Percentiles rank a stretch among this genome's conserved stretches.
These are phyloP conservation scores for Carduelis carduelis DNA, from an alignment of 2,797 vertebrate species.

Conservation along the genomic window DNA sequence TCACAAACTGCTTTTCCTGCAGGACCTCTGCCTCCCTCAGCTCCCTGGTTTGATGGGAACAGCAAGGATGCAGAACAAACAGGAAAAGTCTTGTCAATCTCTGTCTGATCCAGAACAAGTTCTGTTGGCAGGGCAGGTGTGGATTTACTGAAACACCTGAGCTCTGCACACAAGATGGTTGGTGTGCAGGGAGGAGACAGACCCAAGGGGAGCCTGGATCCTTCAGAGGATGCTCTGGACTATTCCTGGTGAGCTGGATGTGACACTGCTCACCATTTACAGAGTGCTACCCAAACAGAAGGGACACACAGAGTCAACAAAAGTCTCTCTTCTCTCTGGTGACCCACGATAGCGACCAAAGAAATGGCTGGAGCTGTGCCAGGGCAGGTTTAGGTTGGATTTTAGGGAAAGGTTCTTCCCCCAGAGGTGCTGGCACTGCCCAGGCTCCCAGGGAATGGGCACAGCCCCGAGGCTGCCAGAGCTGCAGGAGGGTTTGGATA, in stretches of 20 bases:
- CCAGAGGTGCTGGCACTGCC: neutral
- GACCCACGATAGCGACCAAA: rapidly evolving
- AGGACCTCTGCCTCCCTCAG: slow-evolving; percentile 31
- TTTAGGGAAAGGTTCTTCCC: rapidly evolving
- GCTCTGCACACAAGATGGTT: neutral
- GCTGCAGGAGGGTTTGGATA: neutral
- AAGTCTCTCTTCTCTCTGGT: neutral
- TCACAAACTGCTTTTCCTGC: slow-evolving; percentile 24
- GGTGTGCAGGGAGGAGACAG: neutral
- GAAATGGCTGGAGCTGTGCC: neutral
- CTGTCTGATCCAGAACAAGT: neutral
- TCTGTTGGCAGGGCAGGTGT: neutral
- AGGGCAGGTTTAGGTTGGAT: rapidly evolving
- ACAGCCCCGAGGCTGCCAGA: neutral
- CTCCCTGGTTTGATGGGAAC: neutral
- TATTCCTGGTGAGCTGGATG: neutral
- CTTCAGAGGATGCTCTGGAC: neutral
- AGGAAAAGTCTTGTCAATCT: neutral
- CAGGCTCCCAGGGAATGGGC: neutral
- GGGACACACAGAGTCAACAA: neutral
- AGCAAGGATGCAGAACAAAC: slow-evolving; percentile 36
- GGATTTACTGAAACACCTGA: neutral
- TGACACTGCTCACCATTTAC: neutral
- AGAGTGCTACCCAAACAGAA: neutral
- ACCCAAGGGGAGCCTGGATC: neutral